Evolutionary conservation across 2,113 vertebrate species (phyloP).

Genomic region (Haplotaxodon microlepis): DNA sequence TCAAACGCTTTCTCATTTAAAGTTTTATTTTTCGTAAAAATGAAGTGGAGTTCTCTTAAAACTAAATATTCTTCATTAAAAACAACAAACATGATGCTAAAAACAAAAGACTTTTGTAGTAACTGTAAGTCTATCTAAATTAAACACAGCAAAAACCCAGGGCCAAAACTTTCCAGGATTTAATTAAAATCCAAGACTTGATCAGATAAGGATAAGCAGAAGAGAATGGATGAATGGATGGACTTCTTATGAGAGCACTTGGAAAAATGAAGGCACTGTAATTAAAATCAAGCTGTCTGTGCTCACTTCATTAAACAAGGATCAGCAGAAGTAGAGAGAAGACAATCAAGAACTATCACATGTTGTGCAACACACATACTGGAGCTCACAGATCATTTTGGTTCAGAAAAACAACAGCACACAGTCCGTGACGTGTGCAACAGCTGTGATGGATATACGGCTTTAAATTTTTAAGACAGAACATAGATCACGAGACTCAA

Average conservation of each 20-base stretch:
- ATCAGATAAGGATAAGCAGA: not conserved
- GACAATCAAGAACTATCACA: not conserved
- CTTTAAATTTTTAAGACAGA: not conserved
- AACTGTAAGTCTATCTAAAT: not conserved
- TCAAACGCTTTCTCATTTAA: not conserved
- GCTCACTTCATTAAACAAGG: not conserved
- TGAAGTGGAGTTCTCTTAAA: not conserved
- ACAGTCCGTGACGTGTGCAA: not conserved
- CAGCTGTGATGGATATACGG: not conserved
- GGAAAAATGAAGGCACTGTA: not conserved
- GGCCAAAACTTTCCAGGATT: not conserved
- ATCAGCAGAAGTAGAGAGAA: not conserved
- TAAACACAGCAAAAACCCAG: not conserved
- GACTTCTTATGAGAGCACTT: not conserved
- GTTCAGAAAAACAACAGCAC: not conserved
- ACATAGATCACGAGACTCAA: not conserved
- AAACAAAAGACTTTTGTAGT: not conserved
- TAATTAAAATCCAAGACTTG: not conserved
- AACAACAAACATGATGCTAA: not conserved
- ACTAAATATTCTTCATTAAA: not conserved
- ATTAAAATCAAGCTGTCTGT: not conserved
- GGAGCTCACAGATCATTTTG: not conserved
- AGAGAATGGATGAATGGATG: not conserved
- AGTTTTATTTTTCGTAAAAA: not conserved
- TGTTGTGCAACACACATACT: not conserved